Percentiles rank a stretch among this genome's conserved stretches.
These are phyloP conservation scores for Peromyscus nudipes DNA, from an alignment of 2,797 vertebrate species.

Conservation along the genomic window DNA sequence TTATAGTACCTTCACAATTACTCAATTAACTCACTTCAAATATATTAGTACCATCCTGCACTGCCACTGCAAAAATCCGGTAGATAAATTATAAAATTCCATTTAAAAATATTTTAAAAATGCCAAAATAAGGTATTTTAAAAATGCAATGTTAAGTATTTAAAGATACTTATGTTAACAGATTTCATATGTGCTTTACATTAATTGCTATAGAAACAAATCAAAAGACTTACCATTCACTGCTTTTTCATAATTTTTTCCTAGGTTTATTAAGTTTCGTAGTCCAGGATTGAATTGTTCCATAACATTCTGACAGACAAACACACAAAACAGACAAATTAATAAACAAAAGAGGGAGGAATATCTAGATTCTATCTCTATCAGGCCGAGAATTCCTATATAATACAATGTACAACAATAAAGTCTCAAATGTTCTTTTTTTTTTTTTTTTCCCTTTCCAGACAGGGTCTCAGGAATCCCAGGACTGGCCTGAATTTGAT, in stretches of 20 bases:
- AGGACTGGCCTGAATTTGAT: neutral
- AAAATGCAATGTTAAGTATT: conserved; percentile 50
- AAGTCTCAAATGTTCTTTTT: neutral
- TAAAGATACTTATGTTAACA: conserved; percentile 55
- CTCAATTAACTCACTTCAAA: conserved; percentile 25
- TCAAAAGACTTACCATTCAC: conserved; percentile 93
- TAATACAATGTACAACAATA: neutral
- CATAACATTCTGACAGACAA: conserved; percentile 95
- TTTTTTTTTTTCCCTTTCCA: neutral
- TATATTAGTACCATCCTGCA: neutral
- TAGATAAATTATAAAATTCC: neutral
- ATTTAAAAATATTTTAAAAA: conserved; percentile 51
- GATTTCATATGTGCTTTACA: neutral
- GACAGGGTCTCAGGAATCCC: neutral
- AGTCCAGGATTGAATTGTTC: conserved; percentile 98
- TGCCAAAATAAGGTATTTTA: neutral
- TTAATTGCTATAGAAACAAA: conserved; percentile 64
- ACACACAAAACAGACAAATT: conserved; percentile 72
- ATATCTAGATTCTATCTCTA: neutral
- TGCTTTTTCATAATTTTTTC: conserved; percentile 98
- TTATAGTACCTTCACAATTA: neutral
- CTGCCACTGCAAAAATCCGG: neutral
- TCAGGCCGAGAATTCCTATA: neutral
- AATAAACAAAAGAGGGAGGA: neutral
- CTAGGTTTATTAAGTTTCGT: conserved; percentile 97